These are phyloP conservation scores for Diaphora mendica DNA, from an alignment of 2,888 invertebrate genomes.

Conservation along the genomic window DNA sequence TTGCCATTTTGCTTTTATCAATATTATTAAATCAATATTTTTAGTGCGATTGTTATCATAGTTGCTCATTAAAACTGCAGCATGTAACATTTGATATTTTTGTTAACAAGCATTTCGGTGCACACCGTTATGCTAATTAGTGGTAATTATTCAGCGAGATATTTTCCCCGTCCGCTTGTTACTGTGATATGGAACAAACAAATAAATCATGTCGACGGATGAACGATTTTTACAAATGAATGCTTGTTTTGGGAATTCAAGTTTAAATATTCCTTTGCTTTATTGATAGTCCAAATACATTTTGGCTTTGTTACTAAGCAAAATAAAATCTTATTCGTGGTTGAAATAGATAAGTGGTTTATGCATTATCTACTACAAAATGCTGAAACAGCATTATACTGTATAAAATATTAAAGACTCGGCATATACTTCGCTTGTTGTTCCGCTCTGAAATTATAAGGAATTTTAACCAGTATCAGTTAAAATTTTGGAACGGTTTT, in stretches of 20 bases:
- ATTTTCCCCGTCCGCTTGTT: neutral
- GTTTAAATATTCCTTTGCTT: neutral
- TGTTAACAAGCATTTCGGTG: conserved; percentile 7
- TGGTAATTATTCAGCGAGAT: conserved; percentile 13
- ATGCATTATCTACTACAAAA: neutral
- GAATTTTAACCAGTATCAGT: too few relatives aligned
- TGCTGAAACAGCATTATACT: neutral
- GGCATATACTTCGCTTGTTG: too few relatives aligned
- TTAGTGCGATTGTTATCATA: neutral
- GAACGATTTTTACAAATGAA: neutral
- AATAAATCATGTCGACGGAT: neutral
- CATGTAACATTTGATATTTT: neutral
- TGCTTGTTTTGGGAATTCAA: neutral
- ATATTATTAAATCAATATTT: neutral
- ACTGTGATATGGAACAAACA: conserved; percentile 3
- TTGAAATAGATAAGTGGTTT: neutral
- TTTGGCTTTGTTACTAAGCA: too few relatives aligned
- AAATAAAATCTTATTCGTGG: too few relatives aligned
- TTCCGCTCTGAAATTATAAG: too few relatives aligned
- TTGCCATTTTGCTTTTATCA: neutral
- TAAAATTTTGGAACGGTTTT: too few relatives aligned
- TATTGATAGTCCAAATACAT: neutral
- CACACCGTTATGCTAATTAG: conserved; percentile 5
- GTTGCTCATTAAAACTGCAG: conserved; percentile 16
- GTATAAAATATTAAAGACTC: too few relatives aligned